Evolutionary conservation across 2,797 vertebrate genomes (phyloP).

Genomic region (Podarcis siculus): DNA sequence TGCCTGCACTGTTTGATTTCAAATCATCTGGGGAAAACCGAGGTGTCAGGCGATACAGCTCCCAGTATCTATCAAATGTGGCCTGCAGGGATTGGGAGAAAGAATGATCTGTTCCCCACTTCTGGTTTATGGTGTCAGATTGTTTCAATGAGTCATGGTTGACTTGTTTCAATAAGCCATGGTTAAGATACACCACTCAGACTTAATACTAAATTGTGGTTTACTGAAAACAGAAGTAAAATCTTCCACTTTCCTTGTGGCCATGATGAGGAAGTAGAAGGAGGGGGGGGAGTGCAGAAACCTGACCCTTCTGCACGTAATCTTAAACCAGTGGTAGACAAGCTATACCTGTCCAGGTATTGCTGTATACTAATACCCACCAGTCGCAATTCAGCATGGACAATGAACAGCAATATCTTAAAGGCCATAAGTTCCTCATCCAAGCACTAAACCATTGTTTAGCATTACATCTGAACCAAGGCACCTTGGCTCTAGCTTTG

Average conservation of each 20-base stretch:
- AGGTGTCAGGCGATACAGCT: too few species aligned
- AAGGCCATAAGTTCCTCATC: background rate
- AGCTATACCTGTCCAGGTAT: background rate
- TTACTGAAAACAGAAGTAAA: background rate
- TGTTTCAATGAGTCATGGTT: too few species aligned
- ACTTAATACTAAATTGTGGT: background rate
- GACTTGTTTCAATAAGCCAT: too few species aligned
- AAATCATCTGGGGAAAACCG: too few species aligned
- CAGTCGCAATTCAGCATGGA: too few species aligned
- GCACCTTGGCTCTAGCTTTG: background rate
- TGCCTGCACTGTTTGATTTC: too few species aligned
- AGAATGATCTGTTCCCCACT: too few species aligned
- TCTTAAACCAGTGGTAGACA: background rate
- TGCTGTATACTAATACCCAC: too few species aligned
- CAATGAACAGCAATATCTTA: background rate
- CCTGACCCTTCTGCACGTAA: background rate
- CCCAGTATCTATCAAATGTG: too few species aligned
- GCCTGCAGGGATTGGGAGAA: too few species aligned
- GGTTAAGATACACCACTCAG: background rate
- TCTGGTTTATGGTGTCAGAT: too few species aligned
- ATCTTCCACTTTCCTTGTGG: background rate
- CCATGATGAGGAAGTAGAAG: background rate
- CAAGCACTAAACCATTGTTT: background rate
- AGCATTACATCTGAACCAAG: background rate
- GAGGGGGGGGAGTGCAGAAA: background rate